Evolutionary conservation across 2,888 invertebrate genomes (phyloP).

Genomic region (Hirtodrosophila confusa): DNA sequence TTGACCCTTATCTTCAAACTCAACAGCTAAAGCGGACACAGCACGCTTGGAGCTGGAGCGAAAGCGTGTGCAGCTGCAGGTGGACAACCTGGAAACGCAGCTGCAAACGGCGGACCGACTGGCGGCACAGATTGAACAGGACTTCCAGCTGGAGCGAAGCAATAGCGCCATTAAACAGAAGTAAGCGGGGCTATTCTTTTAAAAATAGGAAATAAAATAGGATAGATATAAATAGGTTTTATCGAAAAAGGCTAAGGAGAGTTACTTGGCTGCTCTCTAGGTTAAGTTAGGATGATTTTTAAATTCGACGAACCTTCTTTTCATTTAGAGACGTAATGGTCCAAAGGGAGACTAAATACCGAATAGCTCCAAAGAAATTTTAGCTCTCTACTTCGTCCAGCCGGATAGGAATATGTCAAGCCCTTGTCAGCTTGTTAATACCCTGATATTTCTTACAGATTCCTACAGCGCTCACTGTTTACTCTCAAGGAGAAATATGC

Average conservation of each 20-base stretch:
- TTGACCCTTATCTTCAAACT: neutral
- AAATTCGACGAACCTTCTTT: no score
- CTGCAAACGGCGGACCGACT: slow-evolving; percentile 56
- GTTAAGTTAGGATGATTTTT: no score
- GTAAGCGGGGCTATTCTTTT: slow-evolving; percentile 48
- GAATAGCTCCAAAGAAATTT: no score
- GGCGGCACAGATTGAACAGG: slow-evolving; percentile 56
- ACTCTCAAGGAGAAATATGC: slow-evolving; percentile 82
- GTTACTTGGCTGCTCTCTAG: no score
- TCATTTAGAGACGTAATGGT: no score
- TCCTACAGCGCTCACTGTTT: slow-evolving; percentile 78
- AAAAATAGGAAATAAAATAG: neutral
- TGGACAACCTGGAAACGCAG: slow-evolving; percentile 52
- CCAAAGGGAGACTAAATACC: no score
- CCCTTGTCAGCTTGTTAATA: neutral
- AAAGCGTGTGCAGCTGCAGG: slow-evolving; percentile 64
- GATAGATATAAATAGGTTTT: no score
- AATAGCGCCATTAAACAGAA: slow-evolving; percentile 78
- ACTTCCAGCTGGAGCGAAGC: slow-evolving; percentile 72
- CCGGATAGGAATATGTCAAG: no score
- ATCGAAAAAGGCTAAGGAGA: no score
- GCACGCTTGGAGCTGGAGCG: slow-evolving; percentile 67
- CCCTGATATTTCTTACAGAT: slow-evolving; percentile 52
- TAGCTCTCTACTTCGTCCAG: no score
- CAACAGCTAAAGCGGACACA: slow-evolving; percentile 77